Base-by-base conservation (phyloP, 2,797 vertebrate genomes). In the Semotilus atromaculatus region DNA sequence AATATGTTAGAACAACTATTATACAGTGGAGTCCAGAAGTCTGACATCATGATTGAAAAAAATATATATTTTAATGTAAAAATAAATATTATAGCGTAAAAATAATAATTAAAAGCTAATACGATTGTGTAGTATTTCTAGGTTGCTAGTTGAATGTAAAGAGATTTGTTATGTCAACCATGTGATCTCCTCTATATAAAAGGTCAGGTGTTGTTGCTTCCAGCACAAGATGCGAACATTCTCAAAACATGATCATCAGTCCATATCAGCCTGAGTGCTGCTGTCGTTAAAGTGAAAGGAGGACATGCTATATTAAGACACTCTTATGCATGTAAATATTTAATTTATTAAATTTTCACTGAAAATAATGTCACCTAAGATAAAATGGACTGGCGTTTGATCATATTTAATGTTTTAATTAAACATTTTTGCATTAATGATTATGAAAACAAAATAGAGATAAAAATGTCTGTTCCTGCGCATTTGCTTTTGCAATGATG, bases 161-260 rank as follows among this genome's bases (percentile, higher is more conserved):
- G 4, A 78, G 6, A 60, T 29, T 2, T 40, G 53, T 66, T 45
- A 16, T 14, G 10, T 67, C 38, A 79, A 48, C 23, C 19, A 31
- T 34, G 40, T 40, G 6, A 38, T 4, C 9, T 36, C 21, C 16
- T 45, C 10, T n/a, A 7, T 45, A 51, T 19, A 29, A 55, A 80
- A 80, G 64, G 31, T 80, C 66, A 70, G 31, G 70, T 81, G 66
- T 16, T 51, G 14, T 62, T 43, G 31, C 45, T 81, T 55, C 21
- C n/a, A 81, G 31, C 66, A 58, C 14, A 75, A 18, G 51, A 75
- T 75, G 51, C 1, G 5, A 81, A 53, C 14, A 26, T 68, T 68
- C 14, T 55, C 31, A 40, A 77, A 31, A 55, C 31, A 19, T 53
- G 45, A 53, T 53, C 78, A 80, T 68, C 67, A 29, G 62, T 53